Evolutionary conservation across 2,797 vertebrate genomes (phyloP).

Genomic region (Lophius americanus): DNA sequence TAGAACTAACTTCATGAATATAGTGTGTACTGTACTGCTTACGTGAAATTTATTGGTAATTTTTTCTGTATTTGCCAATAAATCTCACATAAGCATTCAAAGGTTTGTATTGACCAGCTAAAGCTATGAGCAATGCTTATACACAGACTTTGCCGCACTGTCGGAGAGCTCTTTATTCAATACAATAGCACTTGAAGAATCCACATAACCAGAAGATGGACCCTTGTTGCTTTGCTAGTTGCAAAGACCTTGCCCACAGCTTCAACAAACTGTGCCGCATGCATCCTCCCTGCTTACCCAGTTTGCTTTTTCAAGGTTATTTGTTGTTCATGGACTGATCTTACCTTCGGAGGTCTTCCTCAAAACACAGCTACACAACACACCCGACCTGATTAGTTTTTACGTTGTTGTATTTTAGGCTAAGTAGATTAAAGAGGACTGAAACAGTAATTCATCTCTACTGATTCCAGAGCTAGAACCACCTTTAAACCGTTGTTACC

Average conservation of each 20-base stretch:
- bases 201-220: conserved; percentile 29
- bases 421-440: conserved; percentile 37
- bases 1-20: not conserved
- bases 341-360: conserved; percentile 27
- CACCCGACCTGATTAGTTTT: conserved; percentile 34
- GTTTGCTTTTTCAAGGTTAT: conserved; percentile 9
- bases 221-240: conserved; percentile 14
- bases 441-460: conserved; percentile 24
- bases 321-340: conserved; percentile 35
- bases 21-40: conserved; percentile 8
- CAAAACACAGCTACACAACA: conserved; percentile 28
- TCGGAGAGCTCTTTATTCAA: conserved; percentile 38
- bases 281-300: conserved; percentile 6
- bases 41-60: not conserved
- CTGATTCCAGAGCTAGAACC: conserved; percentile 22
- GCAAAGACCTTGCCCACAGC: conserved; percentile 19
- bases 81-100: conserved; percentile 18
- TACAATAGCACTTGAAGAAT: conserved; percentile 40
- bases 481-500: conserved; percentile 43
- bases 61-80: not conserved
- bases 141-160: conserved; percentile 25
- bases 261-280: not conserved
- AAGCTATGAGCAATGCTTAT: conserved; percentile 9
- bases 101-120: conserved; percentile 16
- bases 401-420: conserved; percentile 19